Percentiles rank a stretch among this genome's conserved stretches.
Evolutionary conservation across 2,113 vertebrate species (phyloP).

Genomic region (Lipophrys pholis): DNA sequence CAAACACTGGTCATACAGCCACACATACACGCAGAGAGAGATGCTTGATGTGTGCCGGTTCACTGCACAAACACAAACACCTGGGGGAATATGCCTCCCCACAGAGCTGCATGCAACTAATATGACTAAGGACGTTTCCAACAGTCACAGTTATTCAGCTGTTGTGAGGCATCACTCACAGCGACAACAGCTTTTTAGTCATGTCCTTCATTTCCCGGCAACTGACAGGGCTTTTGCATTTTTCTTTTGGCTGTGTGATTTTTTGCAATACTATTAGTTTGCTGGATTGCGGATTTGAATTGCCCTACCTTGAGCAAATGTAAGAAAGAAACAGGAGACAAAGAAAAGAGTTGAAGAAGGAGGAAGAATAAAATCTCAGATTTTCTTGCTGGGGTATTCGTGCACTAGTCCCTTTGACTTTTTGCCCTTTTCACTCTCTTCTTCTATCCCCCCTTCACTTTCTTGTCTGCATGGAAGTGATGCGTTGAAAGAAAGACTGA

Average conservation of each 20-base stretch:
- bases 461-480: constrained; percentile 59
- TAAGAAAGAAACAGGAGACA: constrained; percentile 9
- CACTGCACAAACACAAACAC: constrained; percentile 69
- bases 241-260: too few relatives aligned
- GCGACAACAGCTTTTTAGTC: too few relatives aligned
- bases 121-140: constrained; percentile 59
- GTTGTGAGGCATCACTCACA: constrained; percentile 40
- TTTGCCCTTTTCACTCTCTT: constrained; percentile 68
- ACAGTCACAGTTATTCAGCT: constrained; percentile 33
- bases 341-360: constrained; percentile 9
- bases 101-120: constrained; percentile 55
- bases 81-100: constrained; percentile 56
- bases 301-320: not conserved
- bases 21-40: constrained; percentile 49
- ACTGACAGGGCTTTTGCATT: too few relatives aligned
- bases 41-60: constrained; percentile 68
- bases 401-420: constrained; percentile 69
- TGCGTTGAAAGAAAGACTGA: constrained; percentile 43
- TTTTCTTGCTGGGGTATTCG: constrained; percentile 56
- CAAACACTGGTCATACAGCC: constrained; percentile 73
- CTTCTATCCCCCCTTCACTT: constrained; percentile 61
- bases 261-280: too few relatives aligned
- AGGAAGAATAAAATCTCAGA: constrained; percentile 32
- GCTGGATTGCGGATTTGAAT: too few relatives aligned
- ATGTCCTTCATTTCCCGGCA: too few relatives aligned